A percentile compares a stretch with the other conserved stretches of the same genome.
These are phyloP conservation scores for Megamerina dolium DNA, from an alignment of 2,888 invertebrate species.

Conservation along the genomic window DNA sequence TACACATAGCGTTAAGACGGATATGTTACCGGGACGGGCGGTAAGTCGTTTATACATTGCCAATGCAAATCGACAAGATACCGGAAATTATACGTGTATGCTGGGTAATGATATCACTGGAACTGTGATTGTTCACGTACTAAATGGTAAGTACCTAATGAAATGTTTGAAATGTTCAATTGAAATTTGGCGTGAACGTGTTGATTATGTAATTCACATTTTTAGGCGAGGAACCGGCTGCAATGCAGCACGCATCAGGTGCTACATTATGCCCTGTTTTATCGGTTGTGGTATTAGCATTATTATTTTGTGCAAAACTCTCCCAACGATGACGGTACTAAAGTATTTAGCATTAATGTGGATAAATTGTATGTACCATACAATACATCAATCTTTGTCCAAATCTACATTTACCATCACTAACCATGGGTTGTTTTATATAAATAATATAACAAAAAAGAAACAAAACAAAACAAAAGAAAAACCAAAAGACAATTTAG, in stretches of 20 bases:
- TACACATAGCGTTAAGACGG: conserved; percentile 69
- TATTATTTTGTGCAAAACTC: conserved; percentile 29
- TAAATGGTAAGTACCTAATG: conserved; percentile 58
- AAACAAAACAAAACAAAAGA: conserved; percentile 4
- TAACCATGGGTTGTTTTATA: conserved; percentile 40
- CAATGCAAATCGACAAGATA: conserved; percentile 70
- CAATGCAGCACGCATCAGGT: conserved; percentile 48
- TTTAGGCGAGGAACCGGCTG: conserved; percentile 49
- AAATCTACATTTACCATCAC: conserved; percentile 40
- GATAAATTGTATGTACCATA: too few relatives aligned
- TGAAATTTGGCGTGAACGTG: background rate
- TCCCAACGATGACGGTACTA: conserved; percentile 36
- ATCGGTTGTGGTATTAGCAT: conserved; percentile 40
- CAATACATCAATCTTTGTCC: too few relatives aligned
- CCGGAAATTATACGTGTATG: conserved; percentile 73
- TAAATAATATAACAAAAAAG: conserved; percentile 29
- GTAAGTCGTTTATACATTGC: conserved; percentile 72
- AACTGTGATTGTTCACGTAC: conserved; percentile 68
- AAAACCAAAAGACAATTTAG: background rate
- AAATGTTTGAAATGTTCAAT: conserved; percentile 1
- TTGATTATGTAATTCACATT: conserved; percentile 8
- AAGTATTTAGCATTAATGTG: background rate
- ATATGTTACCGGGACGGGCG: conserved; percentile 66
- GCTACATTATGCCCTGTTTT: conserved; percentile 30
- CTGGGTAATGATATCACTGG: conserved; percentile 65